These are phyloP conservation scores for Nasonia giraulti DNA, from an alignment of 1,140 invertebrate genomes.

Conservation along the genomic window DNA sequence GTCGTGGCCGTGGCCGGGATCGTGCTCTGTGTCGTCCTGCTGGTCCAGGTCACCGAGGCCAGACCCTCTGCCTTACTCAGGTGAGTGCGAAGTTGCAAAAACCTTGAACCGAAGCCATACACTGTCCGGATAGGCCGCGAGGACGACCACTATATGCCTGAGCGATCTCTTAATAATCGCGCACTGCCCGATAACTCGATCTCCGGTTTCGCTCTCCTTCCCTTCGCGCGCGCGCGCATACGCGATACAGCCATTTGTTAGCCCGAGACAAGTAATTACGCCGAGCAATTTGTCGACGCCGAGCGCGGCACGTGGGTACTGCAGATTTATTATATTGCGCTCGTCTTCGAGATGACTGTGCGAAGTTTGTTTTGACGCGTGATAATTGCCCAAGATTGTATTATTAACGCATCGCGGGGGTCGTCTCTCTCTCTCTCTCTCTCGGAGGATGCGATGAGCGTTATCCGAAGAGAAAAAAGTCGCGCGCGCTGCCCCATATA, in stretches of 20 bases:
- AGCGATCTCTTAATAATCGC: too few relatives aligned
- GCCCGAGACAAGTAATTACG: neutral
- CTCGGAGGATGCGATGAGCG: too few relatives aligned
- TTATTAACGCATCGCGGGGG: too few relatives aligned
- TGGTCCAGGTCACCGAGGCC: conserved; percentile 52
- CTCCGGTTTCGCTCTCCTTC: neutral
- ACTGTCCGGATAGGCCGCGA: too few relatives aligned
- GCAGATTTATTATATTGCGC: neutral
- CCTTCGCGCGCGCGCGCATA: neutral
- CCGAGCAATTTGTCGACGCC: neutral
- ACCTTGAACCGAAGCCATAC: neutral
- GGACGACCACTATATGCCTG: too few relatives aligned
- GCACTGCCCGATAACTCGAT: neutral
- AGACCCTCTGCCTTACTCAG: conserved; percentile 56
- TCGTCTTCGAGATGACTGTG: neutral
- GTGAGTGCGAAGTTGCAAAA: conserved; percentile 36
- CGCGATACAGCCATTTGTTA: neutral
- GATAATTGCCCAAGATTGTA: too few relatives aligned
- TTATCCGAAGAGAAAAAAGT: neutral
- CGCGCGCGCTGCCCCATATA: neutral
- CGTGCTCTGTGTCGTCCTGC: conserved; percentile 48
- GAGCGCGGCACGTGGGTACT: too few relatives aligned
- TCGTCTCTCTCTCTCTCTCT: too few relatives aligned
- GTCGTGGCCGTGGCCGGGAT: conserved; percentile 36
- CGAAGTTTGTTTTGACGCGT: too few relatives aligned